Evolutionary conservation across 2,797 vertebrate species (phyloP), one percentile per base, ranked within the genome.

Genomic region (Meriones psammophilus): DNA sequence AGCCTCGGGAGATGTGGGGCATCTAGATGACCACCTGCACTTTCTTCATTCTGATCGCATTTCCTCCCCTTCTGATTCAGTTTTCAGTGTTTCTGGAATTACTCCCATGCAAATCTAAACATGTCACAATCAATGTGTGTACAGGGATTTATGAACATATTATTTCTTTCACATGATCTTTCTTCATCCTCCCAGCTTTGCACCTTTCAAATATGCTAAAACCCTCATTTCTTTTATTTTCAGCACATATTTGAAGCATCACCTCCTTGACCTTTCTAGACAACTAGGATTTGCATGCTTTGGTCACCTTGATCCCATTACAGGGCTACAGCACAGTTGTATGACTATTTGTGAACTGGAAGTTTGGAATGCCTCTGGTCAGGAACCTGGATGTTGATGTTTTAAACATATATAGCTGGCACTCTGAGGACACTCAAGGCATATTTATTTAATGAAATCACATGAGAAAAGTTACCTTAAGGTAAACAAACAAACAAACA

Each of bases 361-460:
- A 39, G 9, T 3, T 50, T 60, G 39, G 2, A 85, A 42, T 0
- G 68, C 0, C 36, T 94, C 78, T 69, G 50, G 18, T 77, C 5
- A 56, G 60, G 4, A 88, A 62, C 46, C 24, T 66, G 14, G 12
- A 42, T 69, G 5, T 54, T 80, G 36, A 30, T 39, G 28, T 64
- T 92, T 20, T 28, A 88, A 18, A 33, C 10, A 50, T 71, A 14
- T 54, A 64, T 17, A 10, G 1, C 3, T 73, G 22, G 2, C 46
- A 84, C 8, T 76, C 26, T 73, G 58, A 22, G 73, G 28, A 17
- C 15, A 77, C 7, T 77, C 1, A 17, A 50, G 79, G 62, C 26
- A 26, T 76, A 78, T 66, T 92, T 87, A n/a, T 92, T 71, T 91
- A 85, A 54, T 95, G 24, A 76, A 84, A 33, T 58, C 0, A 20